Percentiles rank a stretch among this genome's conserved stretches.
These are phyloP conservation scores for Electrophaes corylata DNA, from an alignment of 2,888 invertebrate species.

Conservation along the genomic window DNA sequence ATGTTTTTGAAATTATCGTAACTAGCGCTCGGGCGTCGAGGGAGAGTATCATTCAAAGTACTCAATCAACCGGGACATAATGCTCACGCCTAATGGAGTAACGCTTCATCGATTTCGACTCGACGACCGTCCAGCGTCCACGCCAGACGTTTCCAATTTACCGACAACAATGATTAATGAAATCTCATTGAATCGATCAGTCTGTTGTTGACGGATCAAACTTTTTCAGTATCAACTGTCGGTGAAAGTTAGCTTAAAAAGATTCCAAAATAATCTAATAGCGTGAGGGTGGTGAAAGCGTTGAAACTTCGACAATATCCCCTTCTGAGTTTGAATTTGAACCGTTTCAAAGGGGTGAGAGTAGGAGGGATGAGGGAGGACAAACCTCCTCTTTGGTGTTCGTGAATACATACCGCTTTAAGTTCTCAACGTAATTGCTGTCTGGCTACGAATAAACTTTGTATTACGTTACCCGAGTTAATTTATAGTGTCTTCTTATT, in stretches of 20 bases:
- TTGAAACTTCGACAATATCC: conserved; percentile 70
- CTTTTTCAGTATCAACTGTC: conserved; percentile 53
- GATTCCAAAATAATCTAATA: conserved; percentile 72
- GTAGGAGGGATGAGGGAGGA: conserved; percentile 46
- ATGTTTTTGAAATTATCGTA: background rate
- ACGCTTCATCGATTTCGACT: conserved; percentile 37
- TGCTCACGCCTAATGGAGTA: conserved; percentile 38
- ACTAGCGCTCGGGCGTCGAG: conserved; percentile 14
- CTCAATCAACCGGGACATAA: conserved; percentile 38
- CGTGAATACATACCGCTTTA: conserved; percentile 80
- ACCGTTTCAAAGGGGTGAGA: conserved; percentile 65
- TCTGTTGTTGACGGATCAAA: conserved; percentile 41
- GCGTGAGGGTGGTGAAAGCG: conserved; percentile 47
- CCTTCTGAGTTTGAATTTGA: conserved; percentile 66
- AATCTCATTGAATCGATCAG: conserved; percentile 49
- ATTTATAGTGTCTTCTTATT: conserved; percentile 80
- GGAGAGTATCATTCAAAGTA: conserved; percentile 25
- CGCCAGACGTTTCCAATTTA: conserved; percentile 40
- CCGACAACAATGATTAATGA: conserved; percentile 43
- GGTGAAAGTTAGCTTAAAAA: conserved; percentile 63
- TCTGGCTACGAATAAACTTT: conserved; percentile 81
- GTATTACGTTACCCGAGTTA: conserved; percentile 80
- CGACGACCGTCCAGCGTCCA: conserved; percentile 33
- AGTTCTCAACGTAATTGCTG: conserved; percentile 80
- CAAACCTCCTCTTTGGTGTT: conserved; percentile 70